Base-by-base conservation (phyloP, 2,797 vertebrate genomes). In the Botia kubotai region DNA sequence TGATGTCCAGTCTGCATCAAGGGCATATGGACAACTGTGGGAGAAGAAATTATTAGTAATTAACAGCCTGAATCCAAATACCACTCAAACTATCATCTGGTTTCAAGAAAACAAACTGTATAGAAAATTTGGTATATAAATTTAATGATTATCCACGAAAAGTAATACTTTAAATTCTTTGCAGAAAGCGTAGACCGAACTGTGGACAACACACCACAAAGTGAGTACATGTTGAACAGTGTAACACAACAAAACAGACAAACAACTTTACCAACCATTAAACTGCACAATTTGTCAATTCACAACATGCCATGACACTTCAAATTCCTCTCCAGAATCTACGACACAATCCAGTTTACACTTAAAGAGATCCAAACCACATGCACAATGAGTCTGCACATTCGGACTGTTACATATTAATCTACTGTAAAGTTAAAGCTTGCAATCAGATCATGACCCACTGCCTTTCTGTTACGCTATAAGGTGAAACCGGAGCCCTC, bases 401-500 rank as follows among this genome's bases (percentile, higher is more conserved):
- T n/a, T n/a, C n/a, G n/a, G n/a, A n/a, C n/a, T n/a, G n/a, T n/a
- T n/a, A n/a, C 4, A 4, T 50, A 63, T 66, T 23, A 65, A 36
- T 76, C 29, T 39, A 26, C 29, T 29, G 29, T 29, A 4, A 67
- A 67, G 23, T 3, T 13, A 55, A 77, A 57, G 0, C 33, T 13
- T 36, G 66, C 33, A 39, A 76, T 19, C 6, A 0, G 50, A 53
- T 17, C 46, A 29, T 29, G 29, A 29, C 29, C 48, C 7, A 43
- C 46, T 2, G 2, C 26, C 67, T 29, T 67, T 50, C 21, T 16
- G 33, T n/a, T 46, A 17, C 19, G 63, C 17, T 10, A 69, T 66
- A 23, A 14, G 29, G 6, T 63, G 71, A 75, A 79, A 74, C 48
- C 21, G 58, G 36, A 53, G 48, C 36, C 23, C 36, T 63, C 65